Evolutionary conservation across 2,797 vertebrate species (phyloP).

Genomic region (Valencia hispanica): DNA sequence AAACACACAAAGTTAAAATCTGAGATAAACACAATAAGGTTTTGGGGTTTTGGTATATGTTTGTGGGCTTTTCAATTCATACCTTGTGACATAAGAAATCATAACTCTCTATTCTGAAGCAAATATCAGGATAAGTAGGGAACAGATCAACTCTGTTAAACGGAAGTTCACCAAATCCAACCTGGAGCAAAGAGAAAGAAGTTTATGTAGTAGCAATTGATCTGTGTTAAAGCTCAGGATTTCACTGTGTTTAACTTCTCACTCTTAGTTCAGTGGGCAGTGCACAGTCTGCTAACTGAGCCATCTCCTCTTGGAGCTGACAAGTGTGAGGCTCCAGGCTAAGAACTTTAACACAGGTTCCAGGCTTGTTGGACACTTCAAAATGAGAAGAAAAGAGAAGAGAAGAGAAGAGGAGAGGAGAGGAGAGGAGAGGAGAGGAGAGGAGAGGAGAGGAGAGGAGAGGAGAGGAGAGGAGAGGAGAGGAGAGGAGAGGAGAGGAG

Average conservation of each 20-base stretch:
- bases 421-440: no score
- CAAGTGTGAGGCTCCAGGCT: constrained; percentile 89
- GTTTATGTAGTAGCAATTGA: background rate
- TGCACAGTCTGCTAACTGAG: constrained; percentile 91
- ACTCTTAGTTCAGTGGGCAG: constrained; percentile 90
- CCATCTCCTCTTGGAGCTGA: constrained; percentile 91
- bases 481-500: no score
- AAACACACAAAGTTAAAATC: constrained; percentile 25
- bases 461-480: no score
- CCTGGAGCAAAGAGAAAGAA: constrained; percentile 72
- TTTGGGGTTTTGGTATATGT: background rate
- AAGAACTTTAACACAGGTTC: constrained; percentile 94
- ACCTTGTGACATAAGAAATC: constrained; percentile 97
- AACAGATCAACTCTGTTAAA: constrained; percentile 91
- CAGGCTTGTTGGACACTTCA: constrained; percentile 93
- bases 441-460: no score
- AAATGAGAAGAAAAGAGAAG: constrained; percentile 8
- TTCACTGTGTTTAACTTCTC: constrained; percentile 20
- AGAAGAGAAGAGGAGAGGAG: no score
- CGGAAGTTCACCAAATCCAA: constrained; percentile 93
- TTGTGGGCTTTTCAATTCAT: background rate
- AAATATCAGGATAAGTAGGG: constrained; percentile 91
- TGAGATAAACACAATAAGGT: background rate
- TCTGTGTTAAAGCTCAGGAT: background rate
- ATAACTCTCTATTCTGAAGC: constrained; percentile 89